Base-by-base conservation (phyloP, 1,140 invertebrate species). In the Solen grandis region DNA sequence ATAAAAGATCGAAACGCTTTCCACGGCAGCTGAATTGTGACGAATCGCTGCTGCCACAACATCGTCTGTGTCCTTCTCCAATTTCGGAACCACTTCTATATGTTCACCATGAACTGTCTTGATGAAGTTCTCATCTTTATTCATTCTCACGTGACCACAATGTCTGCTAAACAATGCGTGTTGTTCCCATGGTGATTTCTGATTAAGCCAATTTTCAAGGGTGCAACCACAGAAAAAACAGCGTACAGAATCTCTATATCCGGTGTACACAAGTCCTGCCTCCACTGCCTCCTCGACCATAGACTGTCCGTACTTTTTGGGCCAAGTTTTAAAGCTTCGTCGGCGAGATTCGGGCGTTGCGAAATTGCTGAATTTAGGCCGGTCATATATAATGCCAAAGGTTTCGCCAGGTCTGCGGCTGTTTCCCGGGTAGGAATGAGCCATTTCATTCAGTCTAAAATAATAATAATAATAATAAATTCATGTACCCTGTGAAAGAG, bases 231-330 rank as follows among this genome's bases (percentile, higher is more conserved):
- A 60, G 60, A 59, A 35, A 35, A 73, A 59, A 29, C 36, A 60
- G 38, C 33, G 5, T 8, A 59, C 57, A 46, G 22, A 22, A 33
- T 73, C 54, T 5, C 33, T n/a, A 8, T 36, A 19, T n/a, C 57
- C 70, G 0, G 84, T 46, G 72, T 86, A 88, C 31, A 74, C 84
- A 66, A 88, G 84, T 13, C 86, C 85, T 29, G 82, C 82, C 27
- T 77, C 79, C 1, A 80, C 63, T 46, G 19, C 10, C 2, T 68
- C 35, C 35, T 29, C 25, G 10, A 14, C 41, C n/a, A 50, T 27
- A 52, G 14, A 13, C 5, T 46, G 25, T n/a, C n/a, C n/a, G n/a
- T n/a, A n/a, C n/a, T n/a, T n/a, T n/a, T n/a, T n/a, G n/a, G n/a
- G n/a, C n/a, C n/a, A n/a, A n/a, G n/a, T n/a, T n/a, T n/a, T n/a